Percentiles rank a stretch among this genome's conserved stretches.
Conservation (phyloP, 2,888 invertebrate species). For the Gymnosoma rotundatum region DNA sequence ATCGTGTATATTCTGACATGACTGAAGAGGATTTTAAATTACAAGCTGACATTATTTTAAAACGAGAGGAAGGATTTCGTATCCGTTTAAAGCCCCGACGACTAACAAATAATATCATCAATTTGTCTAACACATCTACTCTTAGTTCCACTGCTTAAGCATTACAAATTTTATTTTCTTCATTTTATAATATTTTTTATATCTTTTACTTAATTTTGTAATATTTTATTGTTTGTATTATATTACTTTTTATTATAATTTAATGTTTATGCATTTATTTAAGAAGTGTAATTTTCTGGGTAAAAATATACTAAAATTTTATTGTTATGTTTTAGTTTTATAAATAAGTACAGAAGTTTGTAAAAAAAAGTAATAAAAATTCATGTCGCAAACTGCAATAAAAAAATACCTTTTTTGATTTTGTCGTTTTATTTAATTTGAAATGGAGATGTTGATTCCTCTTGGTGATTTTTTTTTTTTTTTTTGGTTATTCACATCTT, state of each 20-base stretch:
- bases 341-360: not conserved
- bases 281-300: constrained; percentile 65
- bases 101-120: constrained; percentile 55
- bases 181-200: constrained; percentile 36
- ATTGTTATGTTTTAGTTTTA: constrained; percentile 24
- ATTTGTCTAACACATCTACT: constrained; percentile 43
- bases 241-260: constrained; percentile 11
- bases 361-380: not conserved
- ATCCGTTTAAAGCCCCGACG: constrained; percentile 87
- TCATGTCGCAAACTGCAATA: too few species aligned
- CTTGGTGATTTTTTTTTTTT: too few species aligned
- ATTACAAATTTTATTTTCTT: constrained; percentile 29
- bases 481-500: too few species aligned
- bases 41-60: constrained; percentile 90
- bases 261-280: constrained; percentile 64
- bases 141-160: constrained; percentile 60
- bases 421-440: too few species aligned
- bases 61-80: constrained; percentile 89
- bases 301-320: constrained; percentile 51
- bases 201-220: constrained; percentile 68
- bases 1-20: constrained; percentile 87
- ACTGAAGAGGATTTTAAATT: constrained; percentile 88
- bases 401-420: too few species aligned
- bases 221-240: constrained; percentile 54
- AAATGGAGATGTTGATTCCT: too few species aligned